phyloP scores from a whole-genome alignment of 2,113 vertebrate genomes.

The Cynoglossus semilaevis region DNA sequence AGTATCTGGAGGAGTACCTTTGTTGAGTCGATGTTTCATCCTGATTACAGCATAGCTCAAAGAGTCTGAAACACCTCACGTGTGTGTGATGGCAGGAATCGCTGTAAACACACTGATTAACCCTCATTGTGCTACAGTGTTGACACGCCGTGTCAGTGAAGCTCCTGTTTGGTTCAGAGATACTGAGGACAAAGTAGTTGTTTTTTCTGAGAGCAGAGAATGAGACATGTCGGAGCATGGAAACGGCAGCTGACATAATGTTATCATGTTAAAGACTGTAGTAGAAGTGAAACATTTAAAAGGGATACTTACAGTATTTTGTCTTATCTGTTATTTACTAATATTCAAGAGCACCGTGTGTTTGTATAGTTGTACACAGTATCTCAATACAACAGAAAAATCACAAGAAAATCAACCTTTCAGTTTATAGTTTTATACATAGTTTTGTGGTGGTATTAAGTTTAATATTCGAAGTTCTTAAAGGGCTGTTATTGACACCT shows the following conservation, averaged over 20 bases:
- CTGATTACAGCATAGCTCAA: background rate
- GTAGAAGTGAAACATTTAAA: conserved; percentile 8
- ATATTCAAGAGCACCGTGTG: conserved; percentile 39
- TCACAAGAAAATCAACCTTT: background rate
- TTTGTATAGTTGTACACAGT: conserved; percentile 23
- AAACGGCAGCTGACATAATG: conserved; percentile 9
- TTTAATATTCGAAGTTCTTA: no score
- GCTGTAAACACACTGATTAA: conserved; percentile 34
- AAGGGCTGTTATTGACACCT: background rate
- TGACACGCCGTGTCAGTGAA: conserved; percentile 46
- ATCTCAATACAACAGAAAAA: conserved; percentile 1
- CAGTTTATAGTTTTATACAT: no score
- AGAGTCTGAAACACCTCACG: conserved; percentile 3
- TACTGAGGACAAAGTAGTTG: conserved; percentile 10
- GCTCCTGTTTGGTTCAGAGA: conserved; percentile 37
- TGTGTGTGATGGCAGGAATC: conserved; percentile 10
- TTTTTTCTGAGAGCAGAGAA: conserved; percentile 21
- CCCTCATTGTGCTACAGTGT: conserved; percentile 26
- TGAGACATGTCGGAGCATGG: conserved; percentile 34
- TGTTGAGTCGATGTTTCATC: conserved; percentile 14
- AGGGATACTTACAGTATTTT: conserved; percentile 1
- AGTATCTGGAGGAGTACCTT: background rate
- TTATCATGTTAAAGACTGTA: conserved; percentile 15
- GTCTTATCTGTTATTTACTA: conserved; percentile 24
- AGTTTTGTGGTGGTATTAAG: no score